Evolutionary conservation across 1,140 invertebrate genomes (phyloP), one percentile per base, ranked within the genome.

Genomic region (Penaeus indicus): DNA sequence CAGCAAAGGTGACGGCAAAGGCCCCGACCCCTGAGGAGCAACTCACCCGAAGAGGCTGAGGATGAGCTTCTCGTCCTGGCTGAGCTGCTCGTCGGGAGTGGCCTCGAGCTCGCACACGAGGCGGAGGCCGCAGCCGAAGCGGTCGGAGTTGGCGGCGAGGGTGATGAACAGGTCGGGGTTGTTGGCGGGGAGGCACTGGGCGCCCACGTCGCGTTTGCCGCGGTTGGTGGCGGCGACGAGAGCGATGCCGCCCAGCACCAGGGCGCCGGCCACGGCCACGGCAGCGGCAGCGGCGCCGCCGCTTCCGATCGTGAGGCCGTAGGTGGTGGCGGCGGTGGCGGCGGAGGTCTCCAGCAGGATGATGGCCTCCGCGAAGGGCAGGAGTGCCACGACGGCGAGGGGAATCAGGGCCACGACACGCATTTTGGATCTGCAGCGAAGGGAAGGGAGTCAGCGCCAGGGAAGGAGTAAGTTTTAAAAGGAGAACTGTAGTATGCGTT

Each of bases 91-190:
- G 67, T 90, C 88, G 22, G 90, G 83, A 0, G 89, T 87, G 69
- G 92, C 90, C 32, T 91, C 90, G 67, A 92, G 84, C 79, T 92
- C 92, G 85, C 92, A 92, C 38, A 92, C 91, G 32, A 92, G 91
- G 54, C 91, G 79, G 85, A 92, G 82, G 60, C 92, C 92, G 85
- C 92, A 92, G 61, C 91, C 91, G 21, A 91, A 82, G 79, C 90
- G 89, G 72, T 92, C 92, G n/a, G 85, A 63, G 72, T 32, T 67
- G 82, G 85, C 89, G 18, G 88, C 89, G 54, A 91, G 90, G 2
- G 72, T 54, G 60, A 91, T 61, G 69, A 90, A 75, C 3, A 88
- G 72, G n/a, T 91, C 90, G 21, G 85, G 89, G 75, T 85, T 83
- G 42, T 89, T 54, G 82, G 87, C 32, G 19, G 84, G 75, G 64